These are phyloP conservation scores for Eristalis pertinax DNA, from an alignment of 2,888 invertebrate genomes.

Conservation along the genomic window DNA sequence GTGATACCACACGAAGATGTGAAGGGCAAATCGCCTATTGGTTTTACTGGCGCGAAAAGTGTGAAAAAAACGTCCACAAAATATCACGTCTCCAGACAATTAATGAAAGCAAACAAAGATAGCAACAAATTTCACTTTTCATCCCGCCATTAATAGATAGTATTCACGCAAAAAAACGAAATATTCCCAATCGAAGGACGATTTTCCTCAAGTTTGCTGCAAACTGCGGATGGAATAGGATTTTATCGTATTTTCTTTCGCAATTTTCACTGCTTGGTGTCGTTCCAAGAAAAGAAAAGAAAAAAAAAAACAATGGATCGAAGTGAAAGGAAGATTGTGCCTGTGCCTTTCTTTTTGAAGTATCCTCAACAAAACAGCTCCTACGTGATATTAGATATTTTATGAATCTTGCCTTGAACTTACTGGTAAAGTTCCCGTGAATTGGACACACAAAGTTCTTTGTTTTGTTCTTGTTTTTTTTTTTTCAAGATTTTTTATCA, in stretches of 20 bases:
- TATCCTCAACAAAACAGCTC: background rate
- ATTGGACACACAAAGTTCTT: slow-evolving; percentile 51
- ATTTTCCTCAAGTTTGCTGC: background rate
- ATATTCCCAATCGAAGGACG: background rate
- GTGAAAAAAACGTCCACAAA: slow-evolving; percentile 27
- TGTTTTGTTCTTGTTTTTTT: slow-evolving; percentile 29
- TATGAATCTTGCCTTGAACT: slow-evolving; percentile 29
- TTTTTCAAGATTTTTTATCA: slow-evolving; percentile 40
- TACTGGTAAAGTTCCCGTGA: slow-evolving; percentile 34
- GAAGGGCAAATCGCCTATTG: background rate
- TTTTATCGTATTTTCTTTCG: background rate
- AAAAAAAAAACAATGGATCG: slow-evolving; percentile 1
- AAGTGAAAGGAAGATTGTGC: slow-evolving; percentile 56
- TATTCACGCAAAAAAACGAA: background rate
- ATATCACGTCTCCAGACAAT: slow-evolving; percentile 22
- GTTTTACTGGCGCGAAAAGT: background rate
- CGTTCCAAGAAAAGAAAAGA: background rate
- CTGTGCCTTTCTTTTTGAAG: background rate
- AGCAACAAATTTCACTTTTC: slow-evolving; percentile 49
- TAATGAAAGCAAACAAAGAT: background rate
- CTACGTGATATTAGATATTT: background rate
- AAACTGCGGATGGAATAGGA: background rate
- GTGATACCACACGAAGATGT: background rate
- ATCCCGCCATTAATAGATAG: background rate
- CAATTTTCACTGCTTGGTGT: slow-evolving; percentile 3